Evolutionary conservation across 2,797 vertebrate genomes (phyloP).

Genomic region (Anguilla marmorata): DNA sequence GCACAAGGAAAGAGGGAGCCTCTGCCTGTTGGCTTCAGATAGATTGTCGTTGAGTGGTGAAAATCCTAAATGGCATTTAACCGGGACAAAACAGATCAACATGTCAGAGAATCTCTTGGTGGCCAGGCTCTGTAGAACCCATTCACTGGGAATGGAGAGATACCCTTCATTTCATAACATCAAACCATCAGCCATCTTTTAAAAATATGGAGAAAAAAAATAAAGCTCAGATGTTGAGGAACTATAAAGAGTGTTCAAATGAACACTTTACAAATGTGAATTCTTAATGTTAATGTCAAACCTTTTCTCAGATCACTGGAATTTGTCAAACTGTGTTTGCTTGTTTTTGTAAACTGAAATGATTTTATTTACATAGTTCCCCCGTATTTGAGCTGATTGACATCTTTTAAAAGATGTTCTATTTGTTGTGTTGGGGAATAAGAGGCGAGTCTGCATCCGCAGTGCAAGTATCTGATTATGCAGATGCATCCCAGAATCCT

Average conservation of each 20-base stretch:
- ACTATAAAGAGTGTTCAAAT: background rate
- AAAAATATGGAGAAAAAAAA: background rate
- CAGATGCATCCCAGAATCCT: slow-evolving; percentile 23
- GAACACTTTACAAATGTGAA: background rate
- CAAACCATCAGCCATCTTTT: background rate
- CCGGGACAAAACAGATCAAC: background rate
- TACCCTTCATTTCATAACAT: background rate
- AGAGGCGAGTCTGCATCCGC: slow-evolving; percentile 19
- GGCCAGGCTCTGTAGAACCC: background rate
- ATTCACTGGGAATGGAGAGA: background rate
- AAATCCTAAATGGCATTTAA: slow-evolving; percentile 22
- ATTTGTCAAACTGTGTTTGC: background rate
- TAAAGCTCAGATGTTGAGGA: background rate
- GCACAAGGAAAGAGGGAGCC: background rate
- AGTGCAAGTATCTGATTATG: slow-evolving; percentile 31
- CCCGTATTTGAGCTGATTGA: background rate
- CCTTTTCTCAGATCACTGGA: background rate
- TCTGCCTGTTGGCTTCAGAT: background rate
- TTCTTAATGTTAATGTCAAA: background rate
- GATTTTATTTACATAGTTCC: slow-evolving; percentile 9
- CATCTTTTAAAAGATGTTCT: slow-evolving; percentile 4
- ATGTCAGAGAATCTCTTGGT: background rate
- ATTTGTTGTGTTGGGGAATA: slow-evolving; percentile 4
- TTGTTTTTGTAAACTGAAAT: background rate
- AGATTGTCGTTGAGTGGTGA: background rate